A percentile compares a stretch with the other conserved stretches of the same genome.
These are phyloP conservation scores for Abramis brama DNA, from an alignment of 2,113 vertebrate genomes.

Conservation along the genomic window DNA sequence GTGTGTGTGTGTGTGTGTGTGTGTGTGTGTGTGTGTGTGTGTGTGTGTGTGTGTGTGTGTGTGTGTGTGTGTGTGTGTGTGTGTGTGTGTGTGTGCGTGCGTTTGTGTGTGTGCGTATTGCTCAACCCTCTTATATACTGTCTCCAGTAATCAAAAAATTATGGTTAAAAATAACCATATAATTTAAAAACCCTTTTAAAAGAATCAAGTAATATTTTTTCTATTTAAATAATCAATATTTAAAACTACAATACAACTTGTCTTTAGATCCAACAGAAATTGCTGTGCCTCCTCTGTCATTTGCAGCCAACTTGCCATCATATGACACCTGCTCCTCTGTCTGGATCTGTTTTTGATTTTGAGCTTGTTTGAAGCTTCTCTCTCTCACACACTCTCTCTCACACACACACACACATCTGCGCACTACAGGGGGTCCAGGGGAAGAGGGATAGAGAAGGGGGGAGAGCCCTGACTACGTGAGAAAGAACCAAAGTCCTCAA, in stretches of 20 bases:
- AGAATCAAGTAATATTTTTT: background rate
- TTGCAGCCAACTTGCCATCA: constrained; percentile 6
- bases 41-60: too few relatives aligned
- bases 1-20: too few relatives aligned
- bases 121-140: too few relatives aligned
- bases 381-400: background rate
- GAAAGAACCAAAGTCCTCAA: background rate
- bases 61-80: too few relatives aligned
- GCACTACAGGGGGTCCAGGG: constrained; percentile 5
- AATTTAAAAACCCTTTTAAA: background rate
- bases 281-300: background rate
- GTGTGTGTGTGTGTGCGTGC: too few relatives aligned
- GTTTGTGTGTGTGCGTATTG: too few relatives aligned
- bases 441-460: background rate
- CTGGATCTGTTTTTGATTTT: constrained; percentile 10
- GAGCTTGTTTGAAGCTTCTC: constrained; percentile 27
- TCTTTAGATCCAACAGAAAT: background rate
- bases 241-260: background rate
- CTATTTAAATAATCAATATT: background rate
- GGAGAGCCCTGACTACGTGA: background rate
- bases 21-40: too few relatives aligned
- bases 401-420: background rate
- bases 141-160: background rate
- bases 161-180: too few relatives aligned
- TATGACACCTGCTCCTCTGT: constrained; percentile 12